Conservation (phyloP, 2,113 vertebrate genomes). For the Epinephelus cyanopodus region DNA sequence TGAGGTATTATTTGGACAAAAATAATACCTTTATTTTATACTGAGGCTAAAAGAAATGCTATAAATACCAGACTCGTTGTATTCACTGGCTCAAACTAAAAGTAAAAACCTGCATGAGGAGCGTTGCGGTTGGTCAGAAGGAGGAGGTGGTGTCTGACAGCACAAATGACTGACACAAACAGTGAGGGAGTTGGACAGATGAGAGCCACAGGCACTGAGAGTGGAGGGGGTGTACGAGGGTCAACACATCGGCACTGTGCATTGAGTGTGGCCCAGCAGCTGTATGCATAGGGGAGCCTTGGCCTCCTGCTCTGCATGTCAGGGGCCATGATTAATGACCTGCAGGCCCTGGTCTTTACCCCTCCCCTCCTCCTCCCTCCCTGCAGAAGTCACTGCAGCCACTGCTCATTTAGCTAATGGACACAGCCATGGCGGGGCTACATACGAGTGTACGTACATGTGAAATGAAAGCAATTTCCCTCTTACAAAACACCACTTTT, state of each 20-base stretch:
- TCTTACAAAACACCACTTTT: constrained; percentile 47
- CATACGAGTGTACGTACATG: constrained; percentile 12
- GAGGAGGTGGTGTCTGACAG: constrained; percentile 54
- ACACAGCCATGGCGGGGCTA: constrained; percentile 25
- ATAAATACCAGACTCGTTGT: neutral
- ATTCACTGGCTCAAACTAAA: neutral
- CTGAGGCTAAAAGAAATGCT: neutral
- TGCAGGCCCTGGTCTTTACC: constrained; percentile 68
- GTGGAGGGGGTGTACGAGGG: constrained; percentile 36
- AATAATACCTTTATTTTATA: neutral
- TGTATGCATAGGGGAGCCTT: constrained; percentile 80
- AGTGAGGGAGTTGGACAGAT: constrained; percentile 72
- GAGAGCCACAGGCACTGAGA: constrained; percentile 63
- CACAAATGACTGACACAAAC: constrained; percentile 74
- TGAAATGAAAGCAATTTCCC: constrained; percentile 60
- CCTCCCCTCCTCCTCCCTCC: neutral
- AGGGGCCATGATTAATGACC: constrained; percentile 85
- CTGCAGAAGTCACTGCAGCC: constrained; percentile 63
- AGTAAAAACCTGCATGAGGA: constrained; percentile 13
- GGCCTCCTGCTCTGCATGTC: constrained; percentile 84
- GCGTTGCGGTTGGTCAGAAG: constrained; percentile 30
- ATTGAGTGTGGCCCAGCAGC: constrained; percentile 82
- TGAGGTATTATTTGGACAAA: neutral
- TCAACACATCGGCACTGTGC: constrained; percentile 74
- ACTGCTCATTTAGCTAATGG: constrained; percentile 69